These are phyloP conservation scores for Epizoanthus ramosus DNA, from an alignment of 92 coral and sea anemone species.

Conservation along the genomic window DNA sequence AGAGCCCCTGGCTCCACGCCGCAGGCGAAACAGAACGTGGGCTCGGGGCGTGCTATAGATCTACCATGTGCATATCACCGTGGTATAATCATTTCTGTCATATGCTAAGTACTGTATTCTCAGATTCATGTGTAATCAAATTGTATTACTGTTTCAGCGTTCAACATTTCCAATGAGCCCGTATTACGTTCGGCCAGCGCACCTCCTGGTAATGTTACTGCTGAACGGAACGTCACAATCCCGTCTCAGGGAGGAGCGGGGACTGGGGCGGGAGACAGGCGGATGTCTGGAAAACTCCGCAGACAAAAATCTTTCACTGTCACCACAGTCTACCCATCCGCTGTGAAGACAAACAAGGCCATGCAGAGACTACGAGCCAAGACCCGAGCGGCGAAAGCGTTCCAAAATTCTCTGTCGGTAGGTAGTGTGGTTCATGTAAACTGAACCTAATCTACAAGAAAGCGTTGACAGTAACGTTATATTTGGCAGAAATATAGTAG, in stretches of 20 bases:
- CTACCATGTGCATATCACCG: too few relatives aligned
- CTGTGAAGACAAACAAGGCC: conserved; percentile 78
- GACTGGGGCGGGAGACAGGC: conserved; percentile 54
- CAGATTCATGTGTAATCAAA: not conserved
- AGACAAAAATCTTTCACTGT: conserved; percentile 83
- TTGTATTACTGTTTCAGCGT: conserved; percentile 21
- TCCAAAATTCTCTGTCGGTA: conserved; percentile 77
- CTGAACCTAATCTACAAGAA: too few relatives aligned
- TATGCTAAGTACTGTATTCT: too few relatives aligned
- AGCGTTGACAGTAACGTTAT: too few relatives aligned
- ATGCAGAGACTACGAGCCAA: conserved; percentile 87
- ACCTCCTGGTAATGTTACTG: conserved; percentile 43
- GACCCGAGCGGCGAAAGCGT: conserved; percentile 78
- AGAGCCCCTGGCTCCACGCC: too few relatives aligned
- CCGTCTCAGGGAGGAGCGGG: conserved; percentile 37
- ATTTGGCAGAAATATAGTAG: too few relatives aligned
- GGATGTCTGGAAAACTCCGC: conserved; percentile 48
- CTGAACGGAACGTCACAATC: conserved; percentile 41
- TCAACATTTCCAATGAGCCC: conserved; percentile 50
- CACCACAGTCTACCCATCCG: conserved; percentile 77
- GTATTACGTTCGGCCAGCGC: conserved; percentile 68
- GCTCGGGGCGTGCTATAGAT: too few relatives aligned
- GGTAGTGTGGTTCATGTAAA: not conserved
- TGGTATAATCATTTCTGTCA: too few relatives aligned
- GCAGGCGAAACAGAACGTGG: too few relatives aligned